Conservation (phyloP, 2,113 vertebrate species). For the Crotalus helleri region DNA sequence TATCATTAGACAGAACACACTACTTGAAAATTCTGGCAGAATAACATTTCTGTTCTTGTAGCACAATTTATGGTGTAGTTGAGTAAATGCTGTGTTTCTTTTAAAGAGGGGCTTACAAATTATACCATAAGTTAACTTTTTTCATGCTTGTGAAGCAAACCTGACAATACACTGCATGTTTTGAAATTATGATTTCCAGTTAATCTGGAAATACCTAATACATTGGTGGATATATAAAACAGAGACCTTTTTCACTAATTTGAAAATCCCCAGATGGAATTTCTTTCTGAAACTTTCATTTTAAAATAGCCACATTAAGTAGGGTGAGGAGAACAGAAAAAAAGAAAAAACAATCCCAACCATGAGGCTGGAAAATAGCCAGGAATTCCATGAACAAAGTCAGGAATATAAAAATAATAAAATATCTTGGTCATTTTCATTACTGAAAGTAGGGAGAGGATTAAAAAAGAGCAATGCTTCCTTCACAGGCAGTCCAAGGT, state of each 20-base stretch:
- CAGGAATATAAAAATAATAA: neutral
- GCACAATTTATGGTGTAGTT: neutral
- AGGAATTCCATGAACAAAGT: neutral
- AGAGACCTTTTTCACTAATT: neutral
- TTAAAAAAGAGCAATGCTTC: neutral
- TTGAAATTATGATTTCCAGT: neutral
- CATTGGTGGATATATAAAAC: neutral
- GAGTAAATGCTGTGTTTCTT: neutral
- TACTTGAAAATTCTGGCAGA: neutral
- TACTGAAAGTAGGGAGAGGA: neutral
- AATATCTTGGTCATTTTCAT: neutral
- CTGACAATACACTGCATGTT: neutral
- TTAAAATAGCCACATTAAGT: neutral
- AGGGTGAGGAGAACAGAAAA: neutral
- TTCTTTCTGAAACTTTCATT: neutral
- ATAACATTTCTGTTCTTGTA: neutral
- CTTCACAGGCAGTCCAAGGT: neutral
- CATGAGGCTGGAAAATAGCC: neutral
- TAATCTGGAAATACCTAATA: neutral
- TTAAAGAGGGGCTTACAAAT: neutral
- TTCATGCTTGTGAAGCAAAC: neutral
- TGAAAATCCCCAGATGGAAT: neutral
- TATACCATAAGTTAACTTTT: neutral
- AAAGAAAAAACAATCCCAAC: neutral
- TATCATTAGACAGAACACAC: neutral